Percentiles rank a stretch among this genome's conserved stretches.
These are phyloP conservation scores for Datnioides undecimradiatus DNA, from an alignment of 2,113 vertebrate genomes.

Conservation along the genomic window DNA sequence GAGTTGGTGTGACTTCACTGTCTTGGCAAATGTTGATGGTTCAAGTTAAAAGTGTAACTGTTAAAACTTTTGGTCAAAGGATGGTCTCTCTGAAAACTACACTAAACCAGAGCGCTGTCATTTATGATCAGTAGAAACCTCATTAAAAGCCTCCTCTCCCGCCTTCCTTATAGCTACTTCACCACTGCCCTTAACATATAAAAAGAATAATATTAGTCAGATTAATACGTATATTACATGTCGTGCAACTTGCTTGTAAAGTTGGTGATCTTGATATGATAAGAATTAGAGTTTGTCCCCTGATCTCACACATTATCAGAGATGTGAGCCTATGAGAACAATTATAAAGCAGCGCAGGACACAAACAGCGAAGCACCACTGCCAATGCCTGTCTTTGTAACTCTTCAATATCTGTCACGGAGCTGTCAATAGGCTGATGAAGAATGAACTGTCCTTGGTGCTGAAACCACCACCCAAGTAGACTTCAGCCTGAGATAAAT, in stretches of 20 bases:
- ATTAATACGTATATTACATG: background rate
- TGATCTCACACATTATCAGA: background rate
- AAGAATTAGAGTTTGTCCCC: background rate
- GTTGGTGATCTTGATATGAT: background rate
- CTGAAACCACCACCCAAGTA: slow-evolving; percentile 72
- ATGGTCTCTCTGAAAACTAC: background rate
- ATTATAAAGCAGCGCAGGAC: background rate
- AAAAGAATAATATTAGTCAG: background rate
- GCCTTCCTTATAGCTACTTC: background rate
- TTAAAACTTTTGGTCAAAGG: slow-evolving; percentile 4
- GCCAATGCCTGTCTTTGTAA: background rate
- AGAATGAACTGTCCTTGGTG: slow-evolving; percentile 78
- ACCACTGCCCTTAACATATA: background rate
- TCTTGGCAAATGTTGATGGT: background rate
- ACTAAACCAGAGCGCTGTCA: background rate
- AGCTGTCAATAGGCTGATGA: slow-evolving; percentile 71
- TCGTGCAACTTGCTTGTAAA: background rate
- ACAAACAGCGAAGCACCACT: background rate
- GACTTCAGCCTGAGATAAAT: background rate
- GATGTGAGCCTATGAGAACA: background rate
- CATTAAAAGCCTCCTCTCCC: background rate
- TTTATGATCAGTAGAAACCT: slow-evolving; percentile 28
- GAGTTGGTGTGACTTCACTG: background rate
- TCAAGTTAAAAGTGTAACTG: background rate
- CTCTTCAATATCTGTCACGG: slow-evolving; percentile 53